Base-by-base conservation (phyloP, 2,888 invertebrate genomes). In the Eupithecia exiguata region DNA sequence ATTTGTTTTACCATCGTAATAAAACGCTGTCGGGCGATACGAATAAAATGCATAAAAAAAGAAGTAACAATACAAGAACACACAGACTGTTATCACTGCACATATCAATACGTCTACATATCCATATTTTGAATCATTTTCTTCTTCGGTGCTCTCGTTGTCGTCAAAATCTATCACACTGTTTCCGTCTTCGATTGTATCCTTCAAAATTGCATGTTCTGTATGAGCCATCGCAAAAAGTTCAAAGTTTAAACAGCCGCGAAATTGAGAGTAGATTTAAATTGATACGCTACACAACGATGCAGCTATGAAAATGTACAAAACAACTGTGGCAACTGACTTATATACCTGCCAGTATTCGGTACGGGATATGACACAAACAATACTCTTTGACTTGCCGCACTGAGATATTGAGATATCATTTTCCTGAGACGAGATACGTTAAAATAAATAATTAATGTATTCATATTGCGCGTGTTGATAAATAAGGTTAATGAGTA, bases 281-380 rank as follows among this genome's bases (percentile, higher is more conserved):
- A 58, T 12, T 58, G 58, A 58, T 25, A 21, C 12, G 25, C 58
- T 14, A 58, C 25, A 58, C 58, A 25, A 58, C 58, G 25, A 58
- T 25, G 25, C 25, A 21, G 53, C 12, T 5, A 25, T 14, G 58
- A 25, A 58, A 25, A 25, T 58, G 58, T 58, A 58, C 25, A 58
- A 58, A 58, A 58, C 12, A 25, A 58, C 25, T 25, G 25, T 25
- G 58, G 58, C 25, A 14, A 25, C 58, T 58, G 58, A 58, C 25
- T 58, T 58, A 58, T 58, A 58, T 58, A 58, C 58, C 25, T 21
- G 25, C 25, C 58, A 58, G 58, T 58, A 25, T 58, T 58, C 12
- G 21, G 58, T 58, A 58, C 58, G 5, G 58, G 58, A 58, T 58
- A 25, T 58, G 21, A 58, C 21, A 58, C 25, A 58, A 58, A 58